Base-by-base conservation (phyloP, 1,140 invertebrate species). In the Drosophila nasuta region DNA sequence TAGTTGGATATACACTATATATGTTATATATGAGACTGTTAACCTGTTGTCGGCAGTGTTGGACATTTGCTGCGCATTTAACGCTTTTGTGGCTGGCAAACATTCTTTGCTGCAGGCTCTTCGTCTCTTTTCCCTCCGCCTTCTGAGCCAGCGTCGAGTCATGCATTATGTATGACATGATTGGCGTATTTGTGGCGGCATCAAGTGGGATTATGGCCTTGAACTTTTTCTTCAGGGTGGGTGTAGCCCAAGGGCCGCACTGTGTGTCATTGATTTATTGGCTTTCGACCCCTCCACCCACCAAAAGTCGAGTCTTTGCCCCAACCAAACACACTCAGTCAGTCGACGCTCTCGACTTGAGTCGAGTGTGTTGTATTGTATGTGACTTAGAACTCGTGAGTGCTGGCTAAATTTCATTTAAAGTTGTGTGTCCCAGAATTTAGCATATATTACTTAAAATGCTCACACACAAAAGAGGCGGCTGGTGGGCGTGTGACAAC, bases 211-310 rank as follows among this genome's bases (percentile, higher is more conserved):
- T 88, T 87, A 77, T 70, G 83, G 76, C 83, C 83, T 88, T 87
- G 83, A 87, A 88, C 83, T 88, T 88, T 88, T 73, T 79, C 64
- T 46, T 68, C 49, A 49, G 20, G 20, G 43, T 70, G 65, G 59
- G 62, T 48, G 57, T 46, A 66, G 66, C 49, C 63, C 63, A 52
- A 64, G 69, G 59, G 78, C 68, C 63, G 59, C 59, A 80, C 72
- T 66, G 51, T 86, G 75, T 87, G 82, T 82, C 83, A 87, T 88
- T 87, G 83, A 87, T 87, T 87, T 87, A 87, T 87, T 87, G 83
- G 64, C 70, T 73, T 68, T 73, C 56, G 59, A 64, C n/a, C 56
- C 33, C 33, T 11, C 35, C 35, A 7, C 35, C 33, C 33, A 6
- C 45, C 15, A n/a, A 25, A 54, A 57, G 17, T 17, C 35, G 45